Evolutionary conservation across 2,888 invertebrate genomes (phyloP), one percentile per base, ranked within the genome.

Genomic region (Idaea straminata): DNA sequence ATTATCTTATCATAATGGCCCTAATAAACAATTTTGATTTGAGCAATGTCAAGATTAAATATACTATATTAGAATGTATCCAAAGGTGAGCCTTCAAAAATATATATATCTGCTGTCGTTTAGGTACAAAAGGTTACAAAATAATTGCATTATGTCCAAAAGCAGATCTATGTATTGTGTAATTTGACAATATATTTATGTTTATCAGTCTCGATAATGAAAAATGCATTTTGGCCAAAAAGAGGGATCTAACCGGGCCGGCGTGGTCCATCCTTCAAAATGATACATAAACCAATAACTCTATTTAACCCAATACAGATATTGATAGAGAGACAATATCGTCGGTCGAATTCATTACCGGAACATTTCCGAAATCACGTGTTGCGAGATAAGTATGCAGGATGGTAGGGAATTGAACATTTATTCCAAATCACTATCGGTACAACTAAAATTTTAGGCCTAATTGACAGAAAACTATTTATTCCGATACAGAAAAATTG

Each of bases 21-120:
- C 79, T 87, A 83, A 83, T 88, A 88, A 84, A 84, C 47, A 87
- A 86, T 85, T 88, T 91, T 78, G 83, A 82, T 86, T 91, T 92
- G 92, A 92, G 92, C 92, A 92, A 92, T 85, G 85, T 84, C 81
- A 86, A 82, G 81, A 82, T 89, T 47, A 84, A 83, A 85, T 85
- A 88, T 87, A 87, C 84, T 86, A 82, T 84, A 74, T 68, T 77
- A 64, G 70, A 64, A 66, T 86, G 79, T 81, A 82, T 82, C 91
- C 88, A 91, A 92, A 92, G 83, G 84, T 88, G 91, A 92, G 91
- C 92, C 91, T 78, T 90, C 86, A 79, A 89, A 91, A 90, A 91
- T 88, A 91, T 89, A 86, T 84, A 86, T 84, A 87, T 87, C 84
- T 83, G 85, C 86, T 84, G 83, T 87, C 80, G 80, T 83, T 83